Evolutionary conservation across 2,113 vertebrate species (phyloP), one percentile per base, ranked within the genome.

Genomic region (Pelecanoides urinatrix): DNA sequence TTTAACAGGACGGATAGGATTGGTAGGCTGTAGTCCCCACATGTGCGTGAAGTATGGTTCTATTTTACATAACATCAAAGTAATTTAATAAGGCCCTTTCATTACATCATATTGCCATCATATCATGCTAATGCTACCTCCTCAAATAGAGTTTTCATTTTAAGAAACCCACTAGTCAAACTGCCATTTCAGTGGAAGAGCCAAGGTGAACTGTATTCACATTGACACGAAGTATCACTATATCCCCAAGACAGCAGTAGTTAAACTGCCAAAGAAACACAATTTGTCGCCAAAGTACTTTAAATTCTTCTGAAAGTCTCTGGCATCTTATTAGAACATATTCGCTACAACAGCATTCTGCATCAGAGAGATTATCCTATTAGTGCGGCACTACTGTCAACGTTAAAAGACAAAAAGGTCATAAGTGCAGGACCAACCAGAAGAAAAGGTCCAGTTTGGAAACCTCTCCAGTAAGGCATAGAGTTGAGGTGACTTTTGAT

Each of bases 351-450:
- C 11, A 66, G 47, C 42, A 56, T 52, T 59, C 66, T 79, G 30
- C 1, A 2, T 52, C 27, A 80, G 26, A 68, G 25, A 76, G 16
- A 55, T 25, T 22, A 53, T 14, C 42, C 42, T 56, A 10, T 10
- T 9, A 71, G n/a, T 12, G 4, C 29, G 58, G 40, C 26, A 52
- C 6, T 91, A 80, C 16, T 65, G 66, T 56, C 67, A 93, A 62
- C 44, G 23, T 95, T 96, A 98, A 93, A 98, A 98, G 68, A 98
- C 96, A 96, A 97, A 99, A 96, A 99, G 98, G 94, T 98, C 97
- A 0, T 99, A 99, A 45, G 99, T 99, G 96, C 99, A 99, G 98
- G 99, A 99, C 99, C 99, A 99, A 42, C 98, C 98, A 9, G 99
- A 99, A 40, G 98, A 98, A 90, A 99, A 99, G 0, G 98, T 97